These are phyloP conservation scores for Mormyrops boulengeri DNA, from an alignment of 2,797 vertebrate species.

Conservation along the genomic window DNA sequence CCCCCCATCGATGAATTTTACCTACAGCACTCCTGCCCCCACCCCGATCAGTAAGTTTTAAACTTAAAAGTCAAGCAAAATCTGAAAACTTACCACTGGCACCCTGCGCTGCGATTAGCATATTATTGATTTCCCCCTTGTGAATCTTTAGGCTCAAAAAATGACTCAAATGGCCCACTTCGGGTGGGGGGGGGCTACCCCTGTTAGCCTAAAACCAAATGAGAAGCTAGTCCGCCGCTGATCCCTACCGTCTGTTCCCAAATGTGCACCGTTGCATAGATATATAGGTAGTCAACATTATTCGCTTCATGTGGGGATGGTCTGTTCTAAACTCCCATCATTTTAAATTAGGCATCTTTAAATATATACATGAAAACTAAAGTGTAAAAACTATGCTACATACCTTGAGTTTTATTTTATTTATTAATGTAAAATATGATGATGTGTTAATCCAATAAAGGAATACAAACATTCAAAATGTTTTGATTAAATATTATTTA, in stretches of 20 bases:
- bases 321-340: background rate
- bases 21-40: background rate
- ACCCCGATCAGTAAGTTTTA: background rate
- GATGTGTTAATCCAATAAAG: background rate
- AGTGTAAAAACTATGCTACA: background rate
- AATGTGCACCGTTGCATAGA: background rate
- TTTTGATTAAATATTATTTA: constrained; percentile 17
- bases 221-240: background rate
- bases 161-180: too few relatives aligned
- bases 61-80: too few relatives aligned
- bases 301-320: background rate
- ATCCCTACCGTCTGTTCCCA: background rate
- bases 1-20: background rate
- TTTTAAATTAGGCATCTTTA: background rate
- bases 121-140: background rate
- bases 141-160: too few relatives aligned
- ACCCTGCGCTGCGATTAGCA: background rate
- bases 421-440: background rate
- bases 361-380: background rate
- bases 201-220: background rate
- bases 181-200: too few relatives aligned
- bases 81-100: background rate
- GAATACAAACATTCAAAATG: background rate
- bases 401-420: background rate
- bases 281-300: background rate